Evolutionary conservation across 2,888 invertebrate species (phyloP).

Genomic region (Tanytarsus gracilentus): DNA sequence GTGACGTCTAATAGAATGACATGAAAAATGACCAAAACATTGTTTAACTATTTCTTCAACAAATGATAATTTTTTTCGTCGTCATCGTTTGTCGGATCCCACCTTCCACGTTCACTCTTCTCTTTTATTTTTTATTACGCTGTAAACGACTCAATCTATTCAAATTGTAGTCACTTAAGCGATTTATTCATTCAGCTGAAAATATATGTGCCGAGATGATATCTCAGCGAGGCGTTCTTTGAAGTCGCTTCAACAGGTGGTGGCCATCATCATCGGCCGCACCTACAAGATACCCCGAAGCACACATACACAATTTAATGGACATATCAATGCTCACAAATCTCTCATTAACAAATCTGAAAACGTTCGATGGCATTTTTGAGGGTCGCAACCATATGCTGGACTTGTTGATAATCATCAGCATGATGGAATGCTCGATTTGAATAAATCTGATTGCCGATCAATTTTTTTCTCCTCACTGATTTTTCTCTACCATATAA

Average conservation of each 20-base stretch:
- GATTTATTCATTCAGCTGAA: too few relatives aligned
- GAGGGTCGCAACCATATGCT: not conserved
- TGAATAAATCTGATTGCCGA: slow-evolving; percentile 4
- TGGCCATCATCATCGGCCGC: not conserved
- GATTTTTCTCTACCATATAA: not conserved
- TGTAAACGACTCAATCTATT: slow-evolving; percentile 4
- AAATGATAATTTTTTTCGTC: too few relatives aligned
- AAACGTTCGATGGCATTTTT: not conserved
- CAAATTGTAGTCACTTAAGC: not conserved
- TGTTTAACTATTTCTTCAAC: too few relatives aligned
- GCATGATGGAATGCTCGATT: slow-evolving; percentile 11
- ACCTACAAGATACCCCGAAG: not conserved
- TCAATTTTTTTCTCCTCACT: too few relatives aligned
- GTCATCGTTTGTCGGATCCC: too few relatives aligned
- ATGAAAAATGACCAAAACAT: too few relatives aligned
- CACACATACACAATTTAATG: not conserved
- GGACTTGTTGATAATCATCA: not conserved
- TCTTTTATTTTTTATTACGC: not conserved
- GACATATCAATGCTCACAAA: not conserved
- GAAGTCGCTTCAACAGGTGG: slow-evolving; percentile 1
- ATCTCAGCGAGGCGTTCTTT: slow-evolving; percentile 5
- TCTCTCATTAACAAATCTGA: not conserved
- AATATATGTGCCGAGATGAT: too few relatives aligned
- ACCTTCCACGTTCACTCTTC: too few relatives aligned
- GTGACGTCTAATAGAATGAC: too few relatives aligned